phyloP scores from a whole-genome alignment of 1,140 invertebrate species.

The Drosophila ficusphila region DNA sequence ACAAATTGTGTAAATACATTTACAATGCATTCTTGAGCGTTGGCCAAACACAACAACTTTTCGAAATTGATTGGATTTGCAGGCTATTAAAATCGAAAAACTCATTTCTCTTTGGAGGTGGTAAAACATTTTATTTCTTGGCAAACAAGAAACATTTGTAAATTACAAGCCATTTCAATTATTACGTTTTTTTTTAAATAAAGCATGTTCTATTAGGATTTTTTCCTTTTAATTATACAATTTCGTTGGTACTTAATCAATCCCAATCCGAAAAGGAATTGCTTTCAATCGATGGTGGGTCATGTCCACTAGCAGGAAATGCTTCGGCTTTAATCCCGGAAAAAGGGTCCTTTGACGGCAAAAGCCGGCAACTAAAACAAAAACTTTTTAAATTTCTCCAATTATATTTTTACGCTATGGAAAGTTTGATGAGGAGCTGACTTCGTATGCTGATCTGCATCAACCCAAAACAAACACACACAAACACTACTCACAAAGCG shows the following conservation, averaged over 20 bases:
- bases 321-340: slow-evolving; percentile 5
- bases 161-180: too few species aligned
- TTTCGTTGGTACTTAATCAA: too few species aligned
- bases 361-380: slow-evolving; percentile 38
- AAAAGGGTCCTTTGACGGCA: slow-evolving; percentile 29
- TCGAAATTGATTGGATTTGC: slow-evolving; percentile 54
- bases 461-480: slow-evolving; percentile 33
- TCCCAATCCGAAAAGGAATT: too few species aligned
- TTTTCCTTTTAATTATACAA: too few species aligned
- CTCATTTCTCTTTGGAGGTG: not conserved
- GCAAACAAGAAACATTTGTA: too few species aligned
- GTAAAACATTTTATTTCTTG: too few species aligned
- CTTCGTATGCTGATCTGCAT: slow-evolving; percentile 66
- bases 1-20: slow-evolving; percentile 73
- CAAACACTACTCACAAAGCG: slow-evolving; percentile 23
- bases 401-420: slow-evolving; percentile 82
- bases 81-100: slow-evolving; percentile 16
- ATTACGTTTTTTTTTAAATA: not conserved
- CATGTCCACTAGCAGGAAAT: not conserved
- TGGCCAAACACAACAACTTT: slow-evolving; percentile 55
- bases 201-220: not conserved
- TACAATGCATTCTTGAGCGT: slow-evolving; percentile 66
- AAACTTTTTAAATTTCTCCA: slow-evolving; percentile 73
- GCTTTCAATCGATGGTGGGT: not conserved
- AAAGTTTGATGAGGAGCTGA: slow-evolving; percentile 55